Evolutionary conservation across 2,888 invertebrate species (phyloP), one percentile per base, ranked within the genome.

Genomic region (Miltochrista miniata): DNA sequence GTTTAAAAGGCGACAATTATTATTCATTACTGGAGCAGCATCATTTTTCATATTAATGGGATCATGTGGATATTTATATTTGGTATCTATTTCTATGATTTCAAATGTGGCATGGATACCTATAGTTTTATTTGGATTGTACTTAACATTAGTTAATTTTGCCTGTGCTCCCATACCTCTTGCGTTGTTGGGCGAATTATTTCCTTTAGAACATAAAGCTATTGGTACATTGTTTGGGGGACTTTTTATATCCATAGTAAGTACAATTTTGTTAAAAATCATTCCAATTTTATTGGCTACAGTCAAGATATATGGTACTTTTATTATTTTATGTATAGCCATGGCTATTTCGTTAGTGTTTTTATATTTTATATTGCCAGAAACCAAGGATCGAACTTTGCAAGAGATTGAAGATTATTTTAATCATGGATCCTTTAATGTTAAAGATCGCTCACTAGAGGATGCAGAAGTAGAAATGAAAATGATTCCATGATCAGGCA

Each of bases 351-450:
- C 63, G 0, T 59, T 78, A 12, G 0, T 64, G 4, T 54, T 69
- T 29, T 56, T 76, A 31, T 75, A 73, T 44, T 72, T 68, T 34
- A 57, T 59, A 29, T 46, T 76, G 36, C 77, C 73, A 9, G 76
- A 76, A 55, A 76, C 76, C 0, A 76, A 75, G 42, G 72, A 76
- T 14, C 72, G 60, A 11, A 73, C 76, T 8, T 47, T 76, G 24
- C 68, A 71, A 41, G 74, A 76, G 31, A 76, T 76, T 11, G 74
- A 76, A 51, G 54, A 72, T 46, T 72, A 61, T 43, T 76, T 72
- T 39, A 69, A 68, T 11, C 29, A 65, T 46, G 66, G 68, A 0
- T 55, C 41, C 31, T 66, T 60, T 58, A 45, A 48, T 35, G 12
- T n/a, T n/a, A 54, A 57, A 15, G 46, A 60, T 10, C 12, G 11